Conservation (phyloP, 2,113 vertebrate genomes). For the Poeciliopsis prolifica region DNA sequence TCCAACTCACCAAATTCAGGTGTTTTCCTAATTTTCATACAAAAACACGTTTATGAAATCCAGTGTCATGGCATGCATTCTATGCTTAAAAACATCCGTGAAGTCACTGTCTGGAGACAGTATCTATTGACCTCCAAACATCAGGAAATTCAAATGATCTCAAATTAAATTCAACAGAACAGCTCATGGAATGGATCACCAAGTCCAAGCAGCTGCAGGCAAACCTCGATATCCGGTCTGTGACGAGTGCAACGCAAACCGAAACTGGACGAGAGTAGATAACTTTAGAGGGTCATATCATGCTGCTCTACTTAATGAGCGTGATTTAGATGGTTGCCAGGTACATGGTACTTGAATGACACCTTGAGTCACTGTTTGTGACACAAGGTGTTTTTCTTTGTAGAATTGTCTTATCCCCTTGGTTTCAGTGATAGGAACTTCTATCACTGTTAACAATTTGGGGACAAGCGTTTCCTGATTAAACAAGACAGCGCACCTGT, state of each 20-base stretch:
- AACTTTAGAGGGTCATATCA: neutral
- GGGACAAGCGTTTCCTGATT: neutral
- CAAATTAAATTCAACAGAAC: no score
- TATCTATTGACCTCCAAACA: no score
- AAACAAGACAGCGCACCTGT: neutral
- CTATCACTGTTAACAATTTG: neutral
- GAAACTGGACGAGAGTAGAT: neutral
- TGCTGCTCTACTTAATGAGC: neutral
- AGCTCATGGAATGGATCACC: no score
- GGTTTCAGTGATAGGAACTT: neutral
- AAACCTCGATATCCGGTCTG: neutral
- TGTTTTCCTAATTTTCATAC: neutral
- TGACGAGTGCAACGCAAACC: neutral
- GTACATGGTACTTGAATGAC: neutral
- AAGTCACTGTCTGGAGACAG: no score
- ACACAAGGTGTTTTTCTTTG: no score
- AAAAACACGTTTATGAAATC: neutral
- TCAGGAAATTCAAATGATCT: no score
- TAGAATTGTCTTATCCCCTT: no score
- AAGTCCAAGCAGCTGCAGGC: no score
- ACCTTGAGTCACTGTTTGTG: no score
- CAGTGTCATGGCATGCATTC: neutral
- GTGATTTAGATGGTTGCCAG: neutral
- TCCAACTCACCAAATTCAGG: neutral
- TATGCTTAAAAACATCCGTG: no score